Evolutionary conservation across 2,888 invertebrate genomes (phyloP), one percentile per base, ranked within the genome.

Genomic region (Drosophila anomalata): DNA sequence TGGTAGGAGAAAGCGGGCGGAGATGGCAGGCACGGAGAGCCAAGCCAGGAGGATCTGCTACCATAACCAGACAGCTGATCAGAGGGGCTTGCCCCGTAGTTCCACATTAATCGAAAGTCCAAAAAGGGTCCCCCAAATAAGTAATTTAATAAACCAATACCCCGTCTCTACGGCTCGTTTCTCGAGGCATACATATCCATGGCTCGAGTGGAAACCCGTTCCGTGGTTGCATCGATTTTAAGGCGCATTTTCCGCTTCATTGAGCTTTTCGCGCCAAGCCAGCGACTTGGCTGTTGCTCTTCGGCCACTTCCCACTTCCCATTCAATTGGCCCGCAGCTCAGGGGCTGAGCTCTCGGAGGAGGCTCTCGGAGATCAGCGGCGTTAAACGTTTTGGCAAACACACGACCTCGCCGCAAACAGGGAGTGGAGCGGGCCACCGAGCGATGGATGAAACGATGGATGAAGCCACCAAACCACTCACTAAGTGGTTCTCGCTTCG

Each of bases 21-120:
- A 20, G 12, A 8, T 14, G 39, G 39, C 26, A 26, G 17, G 17
- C 1, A 6, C 17, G 54, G 33, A 24, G 61, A 12, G 12, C 6
- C 14, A 26, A 26, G 9, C 29, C 29, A 29, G 17, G 63, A 26
- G 60, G 60, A 65, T 44, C 66, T 65, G 65, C 52, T 46, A 65
- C 66, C 54, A 24, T 47, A 61, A 62, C 44, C 68, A 72, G 88
- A 79, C 87, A n/a, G 75, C 84, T 75, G 78, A 86, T 82, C 88
- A 87, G 87, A 83, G 79, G 82, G 86, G 83, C 88, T 87, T 84
- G 83, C 83, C 88, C 86, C 75, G 82, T 88, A 88, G 86, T 79
- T 79, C 74, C 75, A 81, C 76, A 70, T 77, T 73, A 87, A 82
- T 81, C 78, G 87, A 88, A 84, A 84, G 88, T 88, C 87, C 86